Percentiles rank a stretch among this genome's conserved stretches.
phyloP scores from a whole-genome alignment of 2,888 invertebrate genomes.

The Sympetrum striolatum region DNA sequence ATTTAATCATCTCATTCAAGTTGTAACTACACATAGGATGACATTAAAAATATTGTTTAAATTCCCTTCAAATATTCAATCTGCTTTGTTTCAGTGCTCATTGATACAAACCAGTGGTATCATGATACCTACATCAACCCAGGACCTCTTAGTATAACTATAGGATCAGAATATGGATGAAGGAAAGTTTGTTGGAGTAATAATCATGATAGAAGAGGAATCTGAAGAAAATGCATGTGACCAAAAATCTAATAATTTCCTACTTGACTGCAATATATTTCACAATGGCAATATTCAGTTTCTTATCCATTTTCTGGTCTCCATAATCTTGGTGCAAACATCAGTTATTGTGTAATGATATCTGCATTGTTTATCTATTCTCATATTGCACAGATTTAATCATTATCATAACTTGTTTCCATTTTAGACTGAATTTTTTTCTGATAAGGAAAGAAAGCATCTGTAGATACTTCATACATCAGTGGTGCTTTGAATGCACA shows the following conservation, averaged over 20 bases:
- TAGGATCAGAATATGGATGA: conserved; percentile 90
- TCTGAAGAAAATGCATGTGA: not conserved
- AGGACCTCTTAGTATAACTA: conserved; percentile 82
- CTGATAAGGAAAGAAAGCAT: not conserved
- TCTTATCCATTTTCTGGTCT: not conserved
- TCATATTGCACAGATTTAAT: not conserved
- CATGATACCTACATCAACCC: conserved; percentile 84
- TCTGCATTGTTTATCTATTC: not conserved
- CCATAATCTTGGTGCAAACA: not conserved
- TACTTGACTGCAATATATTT: not conserved
- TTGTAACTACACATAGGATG: too few species aligned
- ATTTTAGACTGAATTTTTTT: not conserved
- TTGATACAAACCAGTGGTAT: conserved; percentile 92
- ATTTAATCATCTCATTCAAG: too few species aligned
- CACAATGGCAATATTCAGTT: not conserved
- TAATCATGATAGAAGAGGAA: not conserved
- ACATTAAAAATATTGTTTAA: too few species aligned
- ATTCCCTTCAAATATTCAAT: not conserved
- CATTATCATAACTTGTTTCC: not conserved
- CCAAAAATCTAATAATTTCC: not conserved
- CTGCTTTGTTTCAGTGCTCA: conserved; percentile 69
- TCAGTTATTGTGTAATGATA: not conserved
- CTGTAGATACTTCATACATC: not conserved
- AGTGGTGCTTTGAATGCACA: not conserved
- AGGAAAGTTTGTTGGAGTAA: not conserved